A percentile compares a stretch with the other conserved stretches of the same genome.
Evolutionary conservation across 2,888 invertebrate genomes (phyloP).

Genomic region (Pocota personata): DNA sequence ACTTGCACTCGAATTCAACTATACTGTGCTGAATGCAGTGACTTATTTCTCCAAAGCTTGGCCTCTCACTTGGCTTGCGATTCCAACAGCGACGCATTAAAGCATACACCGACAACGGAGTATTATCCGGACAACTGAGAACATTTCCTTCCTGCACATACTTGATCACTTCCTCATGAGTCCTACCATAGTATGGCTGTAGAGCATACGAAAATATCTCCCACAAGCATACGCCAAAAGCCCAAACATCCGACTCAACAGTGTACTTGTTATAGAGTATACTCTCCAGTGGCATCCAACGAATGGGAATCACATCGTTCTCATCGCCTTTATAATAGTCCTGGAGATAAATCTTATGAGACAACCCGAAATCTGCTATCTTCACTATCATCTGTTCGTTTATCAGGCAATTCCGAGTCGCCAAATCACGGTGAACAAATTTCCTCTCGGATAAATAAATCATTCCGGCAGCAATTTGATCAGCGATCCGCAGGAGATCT

Average conservation of each 20-base stretch:
- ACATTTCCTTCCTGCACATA: conserved; percentile 97
- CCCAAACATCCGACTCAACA: conserved; percentile 98
- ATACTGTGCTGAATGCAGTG: conserved; percentile 89
- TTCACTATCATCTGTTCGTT: conserved; percentile 97
- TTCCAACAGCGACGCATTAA: conserved; percentile 98
- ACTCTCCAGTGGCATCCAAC: conserved; percentile 99
- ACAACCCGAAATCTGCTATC: conserved; percentile 98
- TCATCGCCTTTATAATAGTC: conserved; percentile 98
- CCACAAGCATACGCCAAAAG: conserved; percentile 98
- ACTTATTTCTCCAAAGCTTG: conserved; percentile 92
- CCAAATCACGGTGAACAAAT: conserved; percentile 97
- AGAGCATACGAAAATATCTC: conserved; percentile 98
- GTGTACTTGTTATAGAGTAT: conserved; percentile 98
- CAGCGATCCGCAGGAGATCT: conserved; percentile 92
- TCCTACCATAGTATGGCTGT: conserved; percentile 98
- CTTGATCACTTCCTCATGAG: conserved; percentile 97
- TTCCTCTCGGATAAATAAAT: conserved; percentile 96
- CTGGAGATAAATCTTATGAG: conserved; percentile 96
- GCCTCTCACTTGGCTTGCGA: conserved; percentile 92
- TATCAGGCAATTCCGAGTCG: conserved; percentile 97
- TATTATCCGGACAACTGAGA: conserved; percentile 94
- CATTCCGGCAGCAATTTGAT: conserved; percentile 97
- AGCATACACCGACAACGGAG: conserved; percentile 93
- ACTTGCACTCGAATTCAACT: conserved; percentile 81
- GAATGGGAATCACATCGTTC: conserved; percentile 96